A percentile compares a stretch with the other conserved stretches of the same genome.
phyloP scores from a whole-genome alignment of 1,140 invertebrate species.

The Monochamus saltuarius region DNA sequence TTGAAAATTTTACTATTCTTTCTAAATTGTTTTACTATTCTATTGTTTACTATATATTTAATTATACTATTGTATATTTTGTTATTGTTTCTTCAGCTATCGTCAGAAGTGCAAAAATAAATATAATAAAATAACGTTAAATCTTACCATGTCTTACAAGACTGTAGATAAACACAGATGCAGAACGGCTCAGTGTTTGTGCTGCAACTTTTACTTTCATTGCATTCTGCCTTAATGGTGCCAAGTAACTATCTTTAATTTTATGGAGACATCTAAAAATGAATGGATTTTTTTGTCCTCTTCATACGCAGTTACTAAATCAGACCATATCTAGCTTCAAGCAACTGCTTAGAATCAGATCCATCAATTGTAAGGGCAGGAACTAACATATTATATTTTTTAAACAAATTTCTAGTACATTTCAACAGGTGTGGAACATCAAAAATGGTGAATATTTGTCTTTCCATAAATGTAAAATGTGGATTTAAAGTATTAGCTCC shows the following conservation, averaged over 20 bases:
- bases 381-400: conserved; percentile 16
- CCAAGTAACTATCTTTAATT: conserved; percentile 20
- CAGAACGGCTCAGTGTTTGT: conserved; percentile 18
- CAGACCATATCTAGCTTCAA: conserved; percentile 25
- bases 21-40: no score
- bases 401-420: conserved; percentile 22
- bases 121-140: conserved; percentile 1
- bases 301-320: conserved; percentile 15
- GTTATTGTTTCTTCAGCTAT: no score
- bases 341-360: not conserved
- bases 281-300: conserved; percentile 19
- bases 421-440: conserved; percentile 29
- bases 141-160: conserved; percentile 10
- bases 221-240: conserved; percentile 12
- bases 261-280: conserved; percentile 23
- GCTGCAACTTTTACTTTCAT: conserved; percentile 22
- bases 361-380: conserved; percentile 9
- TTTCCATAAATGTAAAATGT: conserved; percentile 18
- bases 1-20: no score
- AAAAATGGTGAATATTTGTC: conserved; percentile 19
- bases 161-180: conserved; percentile 21
- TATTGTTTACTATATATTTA: no score
- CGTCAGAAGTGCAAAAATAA: not conserved
- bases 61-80: no score
- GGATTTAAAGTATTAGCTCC: conserved; percentile 8